Evolutionary conservation across 2,113 vertebrate species (phyloP), one percentile per base, ranked within the genome.

Genomic region (Pampusana beccarii): DNA sequence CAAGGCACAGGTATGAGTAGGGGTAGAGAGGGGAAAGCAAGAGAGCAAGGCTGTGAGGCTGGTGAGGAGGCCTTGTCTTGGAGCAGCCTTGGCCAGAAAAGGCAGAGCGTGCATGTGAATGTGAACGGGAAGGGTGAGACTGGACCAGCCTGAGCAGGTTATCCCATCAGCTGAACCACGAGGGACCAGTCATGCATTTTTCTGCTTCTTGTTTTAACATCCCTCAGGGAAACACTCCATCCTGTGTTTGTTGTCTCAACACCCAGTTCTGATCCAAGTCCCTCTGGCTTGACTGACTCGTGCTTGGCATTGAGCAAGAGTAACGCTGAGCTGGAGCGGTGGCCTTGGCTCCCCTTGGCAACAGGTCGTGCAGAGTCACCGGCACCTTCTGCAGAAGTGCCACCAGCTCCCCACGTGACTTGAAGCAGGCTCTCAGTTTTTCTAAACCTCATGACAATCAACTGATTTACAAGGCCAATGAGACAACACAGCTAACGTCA

Each of bases 381-480:
- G 3, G 50, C 48, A 84, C 64, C 65, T 85, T 79, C 77, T 44
- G 78, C 5, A 14, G 82, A 90, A 74, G 58, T 42, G 54, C 62
- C 64, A 91, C 28, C 56, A 15, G 7, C 29, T 94, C 69, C 57
- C 91, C 11, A 38, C 0, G 0, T 80, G 93, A 75, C 74, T 51
- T n/a, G 34, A 73, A 42, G 54, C 25, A 85, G 73, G 13, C 69
- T 53, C 75, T 65, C 1, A 0, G 0, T 36, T 60, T 42, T 77
- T 38, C 57, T 57, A 25, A 48, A 36, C 51, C 93, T 91, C 77
- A 77, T 89, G 97, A 93, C 79, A 93, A 67, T 71, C 74, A 92
- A 23, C 61, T 80, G 71, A 86, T 90, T 83, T 86, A 93, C 38
- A 64, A 42, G 46, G 46, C 25, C 12, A 75, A 80, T 9, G 54